Conservation (phyloP, 2,888 invertebrate species). For the Philereme transversata region DNA sequence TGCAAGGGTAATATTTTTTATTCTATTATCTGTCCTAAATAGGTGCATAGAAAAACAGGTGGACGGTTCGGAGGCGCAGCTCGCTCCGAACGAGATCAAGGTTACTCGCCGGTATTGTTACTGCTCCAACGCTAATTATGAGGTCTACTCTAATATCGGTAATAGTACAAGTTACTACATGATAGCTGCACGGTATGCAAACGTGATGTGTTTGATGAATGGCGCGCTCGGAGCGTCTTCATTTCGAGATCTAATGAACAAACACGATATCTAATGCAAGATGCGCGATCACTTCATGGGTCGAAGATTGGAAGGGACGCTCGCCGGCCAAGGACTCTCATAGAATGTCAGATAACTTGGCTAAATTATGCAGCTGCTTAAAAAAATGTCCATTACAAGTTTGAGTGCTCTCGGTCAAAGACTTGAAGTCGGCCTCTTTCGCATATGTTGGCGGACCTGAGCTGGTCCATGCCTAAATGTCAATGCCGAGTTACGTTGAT, state of each 20-base stretch:
- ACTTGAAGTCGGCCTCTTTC: slow-evolving; percentile 38
- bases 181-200: slow-evolving; percentile 15
- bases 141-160: slow-evolving; percentile 51
- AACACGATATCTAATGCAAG: slow-evolving; percentile 21
- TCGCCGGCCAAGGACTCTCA: slow-evolving; percentile 63
- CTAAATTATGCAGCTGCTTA: slow-evolving; percentile 55
- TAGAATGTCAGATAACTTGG: slow-evolving; percentile 55
- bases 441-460: slow-evolving; percentile 49
- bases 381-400: slow-evolving; percentile 49
- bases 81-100: slow-evolving; percentile 70
- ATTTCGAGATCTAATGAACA: slow-evolving; percentile 19
- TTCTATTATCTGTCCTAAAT: slow-evolving; percentile 42
- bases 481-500: slow-evolving; percentile 67
- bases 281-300: slow-evolving; percentile 40
- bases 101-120: slow-evolving; percentile 66
- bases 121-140: slow-evolving; percentile 62
- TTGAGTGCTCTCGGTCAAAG: slow-evolving; percentile 53
- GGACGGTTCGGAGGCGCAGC: slow-evolving; percentile 51
- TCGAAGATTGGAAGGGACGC: slow-evolving; percentile 63
- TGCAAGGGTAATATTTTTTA: too few species aligned
- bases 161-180: slow-evolving; percentile 37
- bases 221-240: slow-evolving; percentile 27
- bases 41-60: slow-evolving; percentile 52
- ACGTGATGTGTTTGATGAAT: slow-evolving; percentile 22
- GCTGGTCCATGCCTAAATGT: slow-evolving; percentile 60